Base-by-base conservation (phyloP, 1,140 invertebrate species). In the Papilio glaucus region DNA sequence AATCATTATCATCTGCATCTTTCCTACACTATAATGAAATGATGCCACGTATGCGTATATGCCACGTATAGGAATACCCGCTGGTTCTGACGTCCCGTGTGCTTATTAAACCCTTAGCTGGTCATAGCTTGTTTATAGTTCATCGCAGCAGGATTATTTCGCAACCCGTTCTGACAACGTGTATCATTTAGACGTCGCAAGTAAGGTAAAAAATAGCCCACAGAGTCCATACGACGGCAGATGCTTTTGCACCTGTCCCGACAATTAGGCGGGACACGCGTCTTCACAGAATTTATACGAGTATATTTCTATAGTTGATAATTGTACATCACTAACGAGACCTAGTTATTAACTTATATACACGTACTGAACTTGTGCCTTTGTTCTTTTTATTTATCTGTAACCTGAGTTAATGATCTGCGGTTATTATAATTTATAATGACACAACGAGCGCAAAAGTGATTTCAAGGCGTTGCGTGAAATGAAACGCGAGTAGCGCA, bases 241-340 rank as follows among this genome's bases (percentile, higher is more conserved):
- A 91, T 92, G 90, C 85, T 80, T 62, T 71, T 74, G 78, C 90
- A 92, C 89, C 90, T 92, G 90, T 85, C 81, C 39, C 76, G 45
- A 82, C 85, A 89, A 90, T 90, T 89, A 90, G 80, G 77, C 77
- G 82, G 84, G 83, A 86, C 88, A 88, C 84, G 87, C 85, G 80
- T 86, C 76, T 85, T 76, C 76, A 76, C 82, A 74, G 70, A 74
- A 78, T 74, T 65, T 49, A 72, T 57, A 71, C 9, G 61, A 71
- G 65, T 71, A 53, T 13, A 67, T 53, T 76, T 65, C 45, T 21
- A 37, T 74, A 76, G 33, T 42, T 41, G 53, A 42, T 49, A 72
- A 65, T 41, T 38, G 21, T 39, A 65, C 37, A 63, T 42, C 13
- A 24, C 49, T 57, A 57, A 57, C 49, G 49, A 57, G 49, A 57